phyloP scores from a whole-genome alignment of 2,888 invertebrate genomes.

The Biston stratarius region DNA sequence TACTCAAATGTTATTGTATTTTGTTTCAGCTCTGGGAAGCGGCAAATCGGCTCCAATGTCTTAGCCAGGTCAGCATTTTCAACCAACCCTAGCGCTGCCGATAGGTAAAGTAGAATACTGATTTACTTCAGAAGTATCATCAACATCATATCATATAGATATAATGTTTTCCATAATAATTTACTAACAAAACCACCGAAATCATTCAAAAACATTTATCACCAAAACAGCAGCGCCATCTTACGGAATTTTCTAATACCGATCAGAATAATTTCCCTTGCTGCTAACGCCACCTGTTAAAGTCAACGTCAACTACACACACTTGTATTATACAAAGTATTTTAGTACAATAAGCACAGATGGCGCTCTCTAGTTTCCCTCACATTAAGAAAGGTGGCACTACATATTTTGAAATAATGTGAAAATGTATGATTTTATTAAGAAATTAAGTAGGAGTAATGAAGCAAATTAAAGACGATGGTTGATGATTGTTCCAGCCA shows the following conservation, averaged over 20 bases:
- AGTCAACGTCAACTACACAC: neutral
- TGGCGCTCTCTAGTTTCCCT: conserved; percentile 50
- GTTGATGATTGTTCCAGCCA: conserved; percentile 88
- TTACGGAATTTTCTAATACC: conserved; percentile 35
- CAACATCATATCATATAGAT: neutral
- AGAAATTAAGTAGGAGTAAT: conserved; percentile 42
- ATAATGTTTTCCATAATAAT: neutral
- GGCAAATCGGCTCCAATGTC: conserved; percentile 94
- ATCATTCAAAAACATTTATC: neutral
- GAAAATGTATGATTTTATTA: conserved; percentile 30
- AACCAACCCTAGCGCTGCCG: conserved; percentile 14
- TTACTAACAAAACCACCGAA: neutral
- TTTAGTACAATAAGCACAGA: conserved; percentile 46
- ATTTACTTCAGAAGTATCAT: neutral
- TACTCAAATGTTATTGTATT: conserved; percentile 33
- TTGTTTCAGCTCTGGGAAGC: conserved; percentile 91
- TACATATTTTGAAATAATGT: conserved; percentile 15
- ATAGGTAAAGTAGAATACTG: conserved; percentile 17
- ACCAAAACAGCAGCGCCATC: conserved; percentile 60
- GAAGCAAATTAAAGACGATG: conserved; percentile 39
- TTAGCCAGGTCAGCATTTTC: conserved; percentile 90
- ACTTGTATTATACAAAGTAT: neutral
- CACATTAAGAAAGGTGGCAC: conserved; percentile 53
- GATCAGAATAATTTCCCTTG: neutral
- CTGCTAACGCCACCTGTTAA: conserved; percentile 15